phyloP scores from a whole-genome alignment of 2,888 invertebrate species.

The Drosophila aldrichi region DNA sequence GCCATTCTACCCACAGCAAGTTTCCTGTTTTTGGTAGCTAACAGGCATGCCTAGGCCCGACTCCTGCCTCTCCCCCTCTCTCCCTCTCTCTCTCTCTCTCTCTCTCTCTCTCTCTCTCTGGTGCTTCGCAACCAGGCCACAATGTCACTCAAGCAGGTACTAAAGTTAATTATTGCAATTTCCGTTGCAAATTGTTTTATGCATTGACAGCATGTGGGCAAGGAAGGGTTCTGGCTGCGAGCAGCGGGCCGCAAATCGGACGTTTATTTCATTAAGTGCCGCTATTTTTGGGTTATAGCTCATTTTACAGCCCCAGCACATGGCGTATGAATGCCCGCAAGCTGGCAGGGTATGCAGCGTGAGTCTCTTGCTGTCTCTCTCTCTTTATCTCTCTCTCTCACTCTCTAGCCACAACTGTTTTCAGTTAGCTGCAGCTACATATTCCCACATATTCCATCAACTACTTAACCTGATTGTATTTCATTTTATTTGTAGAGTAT shows the following conservation, averaged over 20 bases:
- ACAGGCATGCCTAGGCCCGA: slow-evolving; percentile 4
- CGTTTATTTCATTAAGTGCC: slow-evolving; percentile 75
- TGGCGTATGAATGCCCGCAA: slow-evolving; percentile 14
- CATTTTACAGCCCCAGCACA: slow-evolving; percentile 58
- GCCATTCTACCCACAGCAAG: slow-evolving; percentile 24
- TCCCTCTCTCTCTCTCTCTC: no score
- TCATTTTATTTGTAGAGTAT: slow-evolving; percentile 13
- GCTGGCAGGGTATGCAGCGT: not conserved
- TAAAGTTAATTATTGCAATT: slow-evolving; percentile 83
- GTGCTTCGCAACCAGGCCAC: slow-evolving; percentile 31
- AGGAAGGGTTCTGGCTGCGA: not conserved
- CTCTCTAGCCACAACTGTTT: not conserved
- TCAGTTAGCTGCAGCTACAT: not conserved
- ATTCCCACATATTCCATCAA: not conserved
- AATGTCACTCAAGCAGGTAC: slow-evolving; percentile 82
- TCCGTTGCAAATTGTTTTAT: slow-evolving; percentile 82
- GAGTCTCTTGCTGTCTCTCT: not conserved
- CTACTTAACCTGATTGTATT: not conserved
- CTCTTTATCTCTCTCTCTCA: not conserved
- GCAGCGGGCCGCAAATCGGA: slow-evolving; percentile 10
- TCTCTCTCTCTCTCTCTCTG: no score
- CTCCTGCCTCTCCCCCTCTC: no score
- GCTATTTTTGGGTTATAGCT: slow-evolving; percentile 65
- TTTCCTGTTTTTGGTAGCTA: slow-evolving; percentile 45
- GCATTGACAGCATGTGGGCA: slow-evolving; percentile 71